phyloP scores from a whole-genome alignment of 1,140 invertebrate genomes.

The Mya arenaria region DNA sequence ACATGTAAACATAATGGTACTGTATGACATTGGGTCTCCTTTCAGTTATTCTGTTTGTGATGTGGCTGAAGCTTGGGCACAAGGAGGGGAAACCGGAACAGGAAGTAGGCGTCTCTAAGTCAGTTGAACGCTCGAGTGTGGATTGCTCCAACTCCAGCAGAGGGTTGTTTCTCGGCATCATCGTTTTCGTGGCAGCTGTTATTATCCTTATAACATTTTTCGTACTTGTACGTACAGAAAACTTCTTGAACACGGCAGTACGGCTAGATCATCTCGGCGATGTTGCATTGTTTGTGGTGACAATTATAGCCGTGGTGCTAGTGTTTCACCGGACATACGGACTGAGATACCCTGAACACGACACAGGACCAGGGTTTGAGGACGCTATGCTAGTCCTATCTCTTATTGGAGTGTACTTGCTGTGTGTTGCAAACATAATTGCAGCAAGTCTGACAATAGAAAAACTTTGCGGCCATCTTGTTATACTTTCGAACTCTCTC shows the following conservation, averaged over 20 bases:
- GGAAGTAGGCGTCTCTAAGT: slow-evolving; percentile 23
- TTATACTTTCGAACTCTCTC: slow-evolving; percentile 70
- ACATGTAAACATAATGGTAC: no score
- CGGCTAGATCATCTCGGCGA: slow-evolving; percentile 67
- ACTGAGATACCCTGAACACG: slow-evolving; percentile 45
- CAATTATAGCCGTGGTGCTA: slow-evolving; percentile 62
- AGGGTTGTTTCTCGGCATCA: slow-evolving; percentile 93
- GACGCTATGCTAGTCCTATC: slow-evolving; percentile 95
- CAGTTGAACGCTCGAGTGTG: slow-evolving; percentile 59
- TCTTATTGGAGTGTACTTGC: slow-evolving; percentile 94
- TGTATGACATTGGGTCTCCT: no score
- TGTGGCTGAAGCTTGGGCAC: slow-evolving; percentile 80
- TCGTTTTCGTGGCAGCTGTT: slow-evolving; percentile 92
- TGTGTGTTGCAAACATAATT: slow-evolving; percentile 96
- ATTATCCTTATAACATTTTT: slow-evolving; percentile 97
- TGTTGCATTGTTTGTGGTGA: slow-evolving; percentile 62
- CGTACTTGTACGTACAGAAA: slow-evolving; percentile 82
- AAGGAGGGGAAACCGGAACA: slow-evolving; percentile 2
- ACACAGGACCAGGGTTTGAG: slow-evolving; percentile 86
- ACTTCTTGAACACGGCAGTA: slow-evolving; percentile 59
- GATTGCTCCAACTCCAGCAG: slow-evolving; percentile 94
- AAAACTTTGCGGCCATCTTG: slow-evolving; percentile 56
- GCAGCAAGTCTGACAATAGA: slow-evolving; percentile 90
- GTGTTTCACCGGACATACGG: slow-evolving; percentile 64
- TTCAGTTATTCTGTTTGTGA: slow-evolving; percentile 95